Evolutionary conservation across 2,888 invertebrate species (phyloP), one percentile per base, ranked within the genome.

Genomic region (Leucophora obtusa): DNA sequence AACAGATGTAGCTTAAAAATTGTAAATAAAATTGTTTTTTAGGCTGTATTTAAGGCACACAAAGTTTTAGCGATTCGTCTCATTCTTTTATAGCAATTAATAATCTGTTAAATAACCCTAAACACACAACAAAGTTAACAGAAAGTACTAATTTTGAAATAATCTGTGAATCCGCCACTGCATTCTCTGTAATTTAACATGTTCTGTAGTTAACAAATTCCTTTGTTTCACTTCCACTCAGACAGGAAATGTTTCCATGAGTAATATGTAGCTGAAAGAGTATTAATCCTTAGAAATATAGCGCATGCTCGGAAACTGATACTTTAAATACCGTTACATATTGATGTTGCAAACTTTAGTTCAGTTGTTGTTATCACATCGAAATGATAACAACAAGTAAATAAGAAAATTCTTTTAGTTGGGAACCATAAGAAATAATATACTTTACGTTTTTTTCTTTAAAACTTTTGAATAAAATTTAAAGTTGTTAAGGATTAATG

Each of bases 341-440:
- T n/a, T 14, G 14, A 9, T 35, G 8, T 21, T 17, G 21, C 38
- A 54, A 10, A 33, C 4, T 3, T 28, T 9, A 5, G 17, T 50
- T 77, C 60, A 77, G 77, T 77, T 65, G 65, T 70, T 59, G 60
- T 60, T 70, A 63, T 6, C 59, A 56, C 56, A 56, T 60, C 3
- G 21, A 53, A 38, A 50, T 28, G 59, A 66, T 70, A 66, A 76
- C 80, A 80, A 76, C 53, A 60, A 15, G 18, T 53, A 21, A 15
- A 15, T 53, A 21, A 5, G 15, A 24, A 60, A 10, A 15, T 60
- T 11, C 14, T 33, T 21, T 18, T 17, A 15, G 5, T 1, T 11
- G 6, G 1, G 50, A 24, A 63, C 11, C 35, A n/a, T 0, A 11
- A 47, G 10, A 8, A 28, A 38, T 0, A 28, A 10, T 43, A 21